These are phyloP conservation scores for Cephus pulcher DNA, from an alignment of 2,888 invertebrate species.

Conservation along the genomic window DNA sequence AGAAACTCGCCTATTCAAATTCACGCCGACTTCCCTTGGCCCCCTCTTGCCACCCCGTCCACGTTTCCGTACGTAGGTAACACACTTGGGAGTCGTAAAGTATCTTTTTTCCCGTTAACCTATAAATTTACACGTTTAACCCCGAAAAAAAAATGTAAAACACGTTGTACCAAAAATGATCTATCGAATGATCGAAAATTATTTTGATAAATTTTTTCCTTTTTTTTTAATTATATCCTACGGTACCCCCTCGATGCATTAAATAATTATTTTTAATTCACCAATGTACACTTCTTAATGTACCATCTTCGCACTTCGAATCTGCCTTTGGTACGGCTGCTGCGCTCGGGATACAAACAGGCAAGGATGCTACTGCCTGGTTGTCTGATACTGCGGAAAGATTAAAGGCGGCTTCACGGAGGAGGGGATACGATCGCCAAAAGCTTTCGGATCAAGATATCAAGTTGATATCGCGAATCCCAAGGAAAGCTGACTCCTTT, in stretches of 20 bases:
- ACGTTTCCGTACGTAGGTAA: not conserved
- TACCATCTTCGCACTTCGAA: too few species aligned
- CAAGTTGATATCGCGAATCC: not conserved
- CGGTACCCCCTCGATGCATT: too few species aligned
- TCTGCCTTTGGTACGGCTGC: too few species aligned
- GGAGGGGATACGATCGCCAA: not conserved
- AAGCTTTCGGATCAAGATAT: not conserved
- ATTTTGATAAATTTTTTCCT: too few species aligned
- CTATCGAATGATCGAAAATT: too few species aligned
- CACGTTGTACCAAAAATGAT: too few species aligned
- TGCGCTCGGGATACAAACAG: not conserved
- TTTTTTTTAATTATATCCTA: too few species aligned
- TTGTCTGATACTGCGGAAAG: not conserved
- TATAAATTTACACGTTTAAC: not conserved
- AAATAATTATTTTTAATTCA: too few species aligned
- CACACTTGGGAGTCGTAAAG: not conserved
- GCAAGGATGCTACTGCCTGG: not conserved
- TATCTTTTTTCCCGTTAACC: not conserved
- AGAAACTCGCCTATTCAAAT: conserved; percentile 40
- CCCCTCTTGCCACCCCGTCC: not conserved
- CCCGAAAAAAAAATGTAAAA: too few species aligned
- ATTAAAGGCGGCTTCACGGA: not conserved
- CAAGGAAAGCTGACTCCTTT: not conserved
- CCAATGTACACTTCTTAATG: not conserved
- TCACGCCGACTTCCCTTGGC: conserved; percentile 1